Evolutionary conservation across 2,888 invertebrate species (phyloP), one percentile per base, ranked within the genome.

Genomic region (Acronicta alni): DNA sequence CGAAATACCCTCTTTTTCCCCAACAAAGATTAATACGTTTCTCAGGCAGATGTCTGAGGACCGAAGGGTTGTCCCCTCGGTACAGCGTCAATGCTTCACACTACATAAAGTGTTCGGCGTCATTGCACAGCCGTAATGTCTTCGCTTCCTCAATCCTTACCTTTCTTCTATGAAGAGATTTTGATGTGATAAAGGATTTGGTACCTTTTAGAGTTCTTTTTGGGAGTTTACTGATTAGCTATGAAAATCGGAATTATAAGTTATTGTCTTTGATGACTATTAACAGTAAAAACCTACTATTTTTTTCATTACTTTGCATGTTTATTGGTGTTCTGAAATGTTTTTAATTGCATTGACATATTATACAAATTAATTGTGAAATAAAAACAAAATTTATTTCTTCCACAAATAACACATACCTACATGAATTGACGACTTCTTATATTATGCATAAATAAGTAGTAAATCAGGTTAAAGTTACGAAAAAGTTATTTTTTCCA

Each of bases 71-170:
- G 76, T 77, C 78, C 81, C 83, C 75, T 56, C 49, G 67, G 60
- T 74, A 68, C 77, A 70, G 81, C 84, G 82, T 88, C 86, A 86
- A 86, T 83, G 79, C 84, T 92, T 93, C 88, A 91, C 93, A 92
- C 86, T 85, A 90, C 92, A 93, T 93, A 93, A 93, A 92, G 76
- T 80, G 85, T 78, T 81, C 56, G 86, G 89, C 89, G 81, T 86
- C 91, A 92, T 88, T 92, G 89, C 89, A 81, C 84, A 74, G 67
- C 71, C 77, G 79, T 85, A 82, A 85, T 83, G 81, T 77, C 76
- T 71, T 71, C 67, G 70, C 78, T 82, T 80, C 76, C 62, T 75
- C 72, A 77, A 74, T 71, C 71, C 70, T 69, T 65, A 75, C 69
- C 72, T 75, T 71, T 56, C 56, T 59, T 64, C 66, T 60, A 73